Evolutionary conservation across 2,797 vertebrate species (phyloP).

Genomic region (Ceryle rudis): DNA sequence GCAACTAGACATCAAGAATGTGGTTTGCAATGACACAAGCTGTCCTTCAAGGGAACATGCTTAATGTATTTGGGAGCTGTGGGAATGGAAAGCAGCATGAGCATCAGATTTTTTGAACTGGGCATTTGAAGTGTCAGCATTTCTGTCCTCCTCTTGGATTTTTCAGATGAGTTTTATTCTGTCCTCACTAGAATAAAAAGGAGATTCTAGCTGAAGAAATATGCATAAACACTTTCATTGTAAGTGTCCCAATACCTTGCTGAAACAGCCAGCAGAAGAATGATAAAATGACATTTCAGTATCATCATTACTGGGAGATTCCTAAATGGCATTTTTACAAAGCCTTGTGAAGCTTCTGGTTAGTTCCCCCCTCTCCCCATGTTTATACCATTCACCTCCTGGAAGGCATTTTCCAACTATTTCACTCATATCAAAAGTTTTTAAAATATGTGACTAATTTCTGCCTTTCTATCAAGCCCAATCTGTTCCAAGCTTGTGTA

Average conservation of each 20-base stretch:
- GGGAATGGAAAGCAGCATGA: slow-evolving; percentile 60
- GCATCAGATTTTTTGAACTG: slow-evolving; percentile 68
- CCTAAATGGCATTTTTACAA: neutral
- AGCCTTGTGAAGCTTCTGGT: fast-evolving
- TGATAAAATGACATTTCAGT: neutral
- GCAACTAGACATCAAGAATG: slow-evolving; percentile 13
- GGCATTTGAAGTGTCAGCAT: slow-evolving; percentile 71
- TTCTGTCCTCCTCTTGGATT: slow-evolving; percentile 51
- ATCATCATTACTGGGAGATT: neutral
- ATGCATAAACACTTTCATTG: slow-evolving; percentile 20
- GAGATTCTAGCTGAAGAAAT: slow-evolving; percentile 37
- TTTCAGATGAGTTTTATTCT: slow-evolving; percentile 62
- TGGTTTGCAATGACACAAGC: slow-evolving; percentile 10
- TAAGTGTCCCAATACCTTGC: neutral
- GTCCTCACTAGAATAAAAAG: slow-evolving; percentile 59
- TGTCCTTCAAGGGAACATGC: slow-evolving; percentile 56
- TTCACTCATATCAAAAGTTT: neutral
- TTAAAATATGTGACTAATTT: neutral
- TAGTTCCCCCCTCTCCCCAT: neutral
- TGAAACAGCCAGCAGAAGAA: slow-evolving; percentile 17
- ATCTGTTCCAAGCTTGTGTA: neutral
- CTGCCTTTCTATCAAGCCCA: neutral
- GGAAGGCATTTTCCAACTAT: neutral
- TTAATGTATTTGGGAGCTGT: slow-evolving; percentile 50
- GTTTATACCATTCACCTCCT: neutral